Evolutionary conservation across 1,140 invertebrate genomes (phyloP).

Genomic region (Camponotus floridanus): DNA sequence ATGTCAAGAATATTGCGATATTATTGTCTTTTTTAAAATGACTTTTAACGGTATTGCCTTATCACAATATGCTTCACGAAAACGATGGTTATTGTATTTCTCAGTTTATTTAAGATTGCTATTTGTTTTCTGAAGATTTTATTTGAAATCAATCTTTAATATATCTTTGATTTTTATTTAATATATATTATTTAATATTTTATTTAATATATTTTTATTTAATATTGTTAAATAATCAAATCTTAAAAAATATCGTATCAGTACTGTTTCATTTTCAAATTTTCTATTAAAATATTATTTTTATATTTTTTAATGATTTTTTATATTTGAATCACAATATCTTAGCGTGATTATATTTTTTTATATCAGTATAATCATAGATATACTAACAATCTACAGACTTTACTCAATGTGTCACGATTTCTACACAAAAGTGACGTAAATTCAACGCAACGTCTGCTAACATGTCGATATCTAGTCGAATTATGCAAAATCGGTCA

Average conservation of each 20-base stretch:
- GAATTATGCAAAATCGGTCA: slow-evolving; percentile 12
- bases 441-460: not conserved
- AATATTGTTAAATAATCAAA: not conserved
- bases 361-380: too few species aligned
- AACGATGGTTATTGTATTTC: not conserved
- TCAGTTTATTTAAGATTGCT: not conserved
- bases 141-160: not conserved
- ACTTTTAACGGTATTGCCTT: not conserved
- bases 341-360: too few species aligned
- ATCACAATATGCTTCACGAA: not conserved
- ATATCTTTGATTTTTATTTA: not conserved
- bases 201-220: too few species aligned
- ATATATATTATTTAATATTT: too few species aligned
- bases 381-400: not conserved
- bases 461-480: not conserved
- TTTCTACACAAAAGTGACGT: not conserved
- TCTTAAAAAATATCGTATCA: not conserved
- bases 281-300: not conserved
- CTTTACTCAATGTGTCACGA: not conserved
- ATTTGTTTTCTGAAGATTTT: not conserved
- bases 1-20: not conserved
- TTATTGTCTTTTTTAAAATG: not conserved
- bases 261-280: not conserved
- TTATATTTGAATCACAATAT: too few species aligned
- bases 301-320: not conserved